Conservation (phyloP, 2,888 invertebrate genomes). For the Rhamnusium bicolor region DNA sequence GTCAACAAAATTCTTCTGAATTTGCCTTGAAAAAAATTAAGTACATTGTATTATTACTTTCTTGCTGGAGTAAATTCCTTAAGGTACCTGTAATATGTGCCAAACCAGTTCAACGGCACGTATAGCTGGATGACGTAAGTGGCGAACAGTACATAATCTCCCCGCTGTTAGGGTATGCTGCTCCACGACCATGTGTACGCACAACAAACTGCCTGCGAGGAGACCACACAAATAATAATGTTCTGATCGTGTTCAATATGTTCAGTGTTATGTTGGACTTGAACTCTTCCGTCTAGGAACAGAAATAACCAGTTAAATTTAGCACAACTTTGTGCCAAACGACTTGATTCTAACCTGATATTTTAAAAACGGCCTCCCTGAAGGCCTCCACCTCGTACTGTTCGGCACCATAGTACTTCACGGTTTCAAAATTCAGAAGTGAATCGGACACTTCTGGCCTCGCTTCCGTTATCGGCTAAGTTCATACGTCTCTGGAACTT, state of each 20-base stretch:
- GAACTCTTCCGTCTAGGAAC: conserved; percentile 90
- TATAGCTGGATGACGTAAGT: conserved; percentile 96
- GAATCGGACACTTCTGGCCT: conserved; percentile 96
- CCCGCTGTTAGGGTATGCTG: conserved; percentile 83
- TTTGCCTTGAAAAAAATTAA: conserved; percentile 78
- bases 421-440: conserved; percentile 97
- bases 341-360: conserved; percentile 84
- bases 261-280: conserved; percentile 88
- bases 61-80: neutral
- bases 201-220: conserved; percentile 89
- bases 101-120: conserved; percentile 97
- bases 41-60: no score
- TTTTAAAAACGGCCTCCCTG: conserved; percentile 84
- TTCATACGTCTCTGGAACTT: conserved; percentile 96
- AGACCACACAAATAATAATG: conserved; percentile 90
- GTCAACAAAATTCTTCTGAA: conserved; percentile 97
- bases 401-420: conserved; percentile 98
- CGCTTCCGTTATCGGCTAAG: conserved; percentile 91
- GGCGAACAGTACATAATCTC: conserved; percentile 96
- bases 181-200: conserved; percentile 88
- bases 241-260: conserved; percentile 95
- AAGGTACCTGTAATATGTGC: conserved; percentile 93
- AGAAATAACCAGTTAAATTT: conserved; percentile 1
- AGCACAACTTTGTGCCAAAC: no score
- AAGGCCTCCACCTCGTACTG: conserved; percentile 91